Percentiles rank a stretch among this genome's conserved stretches.
These are phyloP conservation scores for Drosophila arizonae DNA, from an alignment of 1,140 invertebrate species.

Conservation along the genomic window DNA sequence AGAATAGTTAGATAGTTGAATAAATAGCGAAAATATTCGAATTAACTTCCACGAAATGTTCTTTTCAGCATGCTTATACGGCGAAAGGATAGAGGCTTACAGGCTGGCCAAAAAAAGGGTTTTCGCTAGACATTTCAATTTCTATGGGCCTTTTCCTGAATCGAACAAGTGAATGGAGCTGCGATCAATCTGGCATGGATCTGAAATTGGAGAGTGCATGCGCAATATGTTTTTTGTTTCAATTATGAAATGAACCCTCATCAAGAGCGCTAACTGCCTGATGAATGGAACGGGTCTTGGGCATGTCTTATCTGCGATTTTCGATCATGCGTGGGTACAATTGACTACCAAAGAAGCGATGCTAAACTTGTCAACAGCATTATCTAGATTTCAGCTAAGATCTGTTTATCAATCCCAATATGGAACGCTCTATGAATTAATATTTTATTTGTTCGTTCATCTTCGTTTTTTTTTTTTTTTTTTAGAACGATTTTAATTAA, in stretches of 20 bases:
- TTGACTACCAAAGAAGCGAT: constrained; percentile 66
- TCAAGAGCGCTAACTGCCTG: constrained; percentile 62
- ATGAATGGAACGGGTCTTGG: constrained; percentile 34
- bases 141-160: constrained; percentile 4
- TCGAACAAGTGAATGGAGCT: constrained; percentile 44
- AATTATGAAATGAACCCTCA: constrained; percentile 58
- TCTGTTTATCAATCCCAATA: background rate
- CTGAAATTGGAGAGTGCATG: constrained; percentile 35
- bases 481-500: constrained; percentile 58
- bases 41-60: constrained; percentile 72
- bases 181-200: constrained; percentile 55
- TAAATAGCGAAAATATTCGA: constrained; percentile 65
- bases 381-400: constrained; percentile 38
- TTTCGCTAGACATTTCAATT: constrained; percentile 42
- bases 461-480: background rate
- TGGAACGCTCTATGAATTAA: constrained; percentile 51
- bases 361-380: constrained; percentile 47
- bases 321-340: constrained; percentile 42
- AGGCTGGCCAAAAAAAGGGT: constrained; percentile 47
- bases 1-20: constrained; percentile 28
- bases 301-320: constrained; percentile 57
- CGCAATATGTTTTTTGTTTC: constrained; percentile 67
- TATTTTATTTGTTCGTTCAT: constrained; percentile 16
- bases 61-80: constrained; percentile 34
- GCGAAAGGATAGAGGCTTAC: constrained; percentile 22